Evolutionary conservation across 2,797 vertebrate genomes (phyloP), one percentile per base, ranked within the genome.

Genomic region (Euthynnus affinis): DNA sequence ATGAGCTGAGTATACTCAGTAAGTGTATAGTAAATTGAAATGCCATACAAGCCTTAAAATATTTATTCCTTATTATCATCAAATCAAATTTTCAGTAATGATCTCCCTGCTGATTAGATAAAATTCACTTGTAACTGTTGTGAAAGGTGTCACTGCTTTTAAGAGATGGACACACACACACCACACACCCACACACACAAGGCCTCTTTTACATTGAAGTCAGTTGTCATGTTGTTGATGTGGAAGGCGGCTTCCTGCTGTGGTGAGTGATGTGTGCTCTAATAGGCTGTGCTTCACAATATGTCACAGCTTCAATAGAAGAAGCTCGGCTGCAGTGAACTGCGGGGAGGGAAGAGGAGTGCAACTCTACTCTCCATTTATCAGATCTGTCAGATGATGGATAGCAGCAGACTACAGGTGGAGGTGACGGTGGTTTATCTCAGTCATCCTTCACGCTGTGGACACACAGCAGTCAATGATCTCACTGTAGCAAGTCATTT

Each of bases 361-460:
- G 52, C 44, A 17, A 23, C 85, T 57, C 62, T 5, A 71, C 83
- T 87, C 86, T 74, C 72, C 86, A 87, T 91, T 90, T 83, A 92
- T 94, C 92, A 91, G 83, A 80, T 81, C 69, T 90, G 90, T 90
- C 82, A 73, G 85, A 71, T 88, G 88, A 92, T 81, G 85, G 89
- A 93, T 91, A 10, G 82, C 74, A n/a, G 78, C 59, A 66, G 85
- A 85, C 81, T 84, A 59, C 59, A 84, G 90, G 90, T 90, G 86
- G 83, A 87, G 86, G 88, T 81, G 88, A 80, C 51, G 71, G 75
- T 64, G 86, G 65, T 91, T 89, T 87, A 89, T 93, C 87, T 92
- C 86, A 65, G 86, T 76, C 88, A 87, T 82, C 75, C 89, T 57
- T 89, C 83, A 79, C 8, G 52, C 81, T 68, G 88, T 80, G 83